Percentiles rank a stretch among this genome's conserved stretches.
Conservation (phyloP, 2,797 vertebrate species). For the Pantherophis vulpinus region DNA sequence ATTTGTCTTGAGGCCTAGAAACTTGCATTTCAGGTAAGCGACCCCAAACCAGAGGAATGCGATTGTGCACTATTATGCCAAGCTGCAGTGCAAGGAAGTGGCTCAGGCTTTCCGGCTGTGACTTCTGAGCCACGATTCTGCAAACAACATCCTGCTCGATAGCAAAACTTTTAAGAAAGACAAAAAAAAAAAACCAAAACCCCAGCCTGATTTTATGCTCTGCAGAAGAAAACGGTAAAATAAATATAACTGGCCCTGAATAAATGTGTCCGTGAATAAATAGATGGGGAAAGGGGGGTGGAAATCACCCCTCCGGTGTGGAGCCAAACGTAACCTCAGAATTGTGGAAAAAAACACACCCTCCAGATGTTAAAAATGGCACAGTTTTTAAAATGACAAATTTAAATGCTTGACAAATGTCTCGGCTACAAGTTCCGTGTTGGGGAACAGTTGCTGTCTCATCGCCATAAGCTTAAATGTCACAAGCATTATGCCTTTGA, state of each 20-base stretch:
- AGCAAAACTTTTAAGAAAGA: background rate
- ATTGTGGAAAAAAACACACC: background rate
- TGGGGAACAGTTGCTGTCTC: background rate
- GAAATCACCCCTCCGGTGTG: background rate
- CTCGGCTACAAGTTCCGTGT: background rate
- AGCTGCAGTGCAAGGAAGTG: background rate
- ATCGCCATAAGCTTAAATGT: background rate
- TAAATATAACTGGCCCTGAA: background rate
- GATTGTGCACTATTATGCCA: background rate
- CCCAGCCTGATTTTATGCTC: background rate
- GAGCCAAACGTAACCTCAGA: background rate
- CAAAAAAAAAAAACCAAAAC: no score
- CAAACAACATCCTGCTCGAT: no score
- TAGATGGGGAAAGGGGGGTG: background rate
- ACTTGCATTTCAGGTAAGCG: background rate
- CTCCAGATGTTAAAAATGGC: background rate
- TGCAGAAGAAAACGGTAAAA: background rate
- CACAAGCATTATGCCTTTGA: background rate
- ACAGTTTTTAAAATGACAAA: background rate
- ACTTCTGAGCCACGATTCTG: background rate
- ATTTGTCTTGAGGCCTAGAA: background rate
- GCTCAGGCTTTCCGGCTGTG: background rate
- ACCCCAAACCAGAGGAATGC: background rate
- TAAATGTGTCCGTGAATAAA: background rate
- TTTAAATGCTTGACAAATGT: background rate